These are phyloP conservation scores for Marasmarcha lunaedactyla DNA, from an alignment of 2,888 invertebrate species.

Conservation along the genomic window DNA sequence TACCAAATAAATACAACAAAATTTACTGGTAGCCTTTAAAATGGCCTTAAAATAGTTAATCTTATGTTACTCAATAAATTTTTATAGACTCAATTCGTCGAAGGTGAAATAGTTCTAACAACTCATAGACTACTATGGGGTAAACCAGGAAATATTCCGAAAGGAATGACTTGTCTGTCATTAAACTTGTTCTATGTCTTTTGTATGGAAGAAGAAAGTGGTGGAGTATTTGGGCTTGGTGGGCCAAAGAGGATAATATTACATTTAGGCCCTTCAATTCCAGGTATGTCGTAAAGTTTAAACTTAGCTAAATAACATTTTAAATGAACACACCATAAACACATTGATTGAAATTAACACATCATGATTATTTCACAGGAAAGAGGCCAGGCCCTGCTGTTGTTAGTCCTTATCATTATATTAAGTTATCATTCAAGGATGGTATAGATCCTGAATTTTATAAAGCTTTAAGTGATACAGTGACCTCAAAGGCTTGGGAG, in stretches of 20 bases:
- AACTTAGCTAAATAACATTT: neutral
- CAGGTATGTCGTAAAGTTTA: slow-evolving; percentile 43
- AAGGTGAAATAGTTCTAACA: slow-evolving; percentile 85
- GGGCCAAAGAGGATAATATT: slow-evolving; percentile 84
- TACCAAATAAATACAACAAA: neutral
- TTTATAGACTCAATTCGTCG: slow-evolving; percentile 82
- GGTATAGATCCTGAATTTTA: slow-evolving; percentile 77
- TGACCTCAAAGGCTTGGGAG: slow-evolving; percentile 76
- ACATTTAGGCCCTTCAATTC: slow-evolving; percentile 75
- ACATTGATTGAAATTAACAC: no score
- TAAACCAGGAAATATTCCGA: slow-evolving; percentile 78
- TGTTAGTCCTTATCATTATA: slow-evolving; percentile 76
- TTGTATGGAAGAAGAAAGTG: slow-evolving; percentile 84
- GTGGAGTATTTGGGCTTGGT: slow-evolving; percentile 83
- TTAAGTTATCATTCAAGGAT: slow-evolving; percentile 90
- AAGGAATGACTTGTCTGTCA: slow-evolving; percentile 76
- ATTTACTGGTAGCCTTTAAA: neutral
- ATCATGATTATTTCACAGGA: slow-evolving; percentile 34
- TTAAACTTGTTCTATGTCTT: slow-evolving; percentile 79
- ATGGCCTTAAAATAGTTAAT: no score
- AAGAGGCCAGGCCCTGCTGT: slow-evolving; percentile 82
- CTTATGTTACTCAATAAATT: no score
- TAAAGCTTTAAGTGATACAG: slow-evolving; percentile 72
- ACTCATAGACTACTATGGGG: slow-evolving; percentile 90
- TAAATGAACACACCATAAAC: neutral